Evolutionary conservation across 2,113 vertebrate genomes (phyloP).

Genomic region (Pelusios castaneus): DNA sequence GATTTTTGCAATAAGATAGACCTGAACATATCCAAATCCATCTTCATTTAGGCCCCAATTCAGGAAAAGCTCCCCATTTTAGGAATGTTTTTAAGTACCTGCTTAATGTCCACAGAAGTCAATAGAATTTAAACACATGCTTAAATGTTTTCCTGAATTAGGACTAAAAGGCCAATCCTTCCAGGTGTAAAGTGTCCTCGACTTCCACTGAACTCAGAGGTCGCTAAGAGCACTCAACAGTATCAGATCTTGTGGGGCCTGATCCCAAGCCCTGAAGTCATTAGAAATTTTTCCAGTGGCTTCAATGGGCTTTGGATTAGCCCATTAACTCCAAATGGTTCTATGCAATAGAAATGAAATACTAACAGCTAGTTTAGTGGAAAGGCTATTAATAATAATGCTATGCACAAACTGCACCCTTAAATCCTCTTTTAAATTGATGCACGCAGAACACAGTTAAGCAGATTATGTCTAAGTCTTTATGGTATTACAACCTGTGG

Average conservation of each 20-base stretch:
- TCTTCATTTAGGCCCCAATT: not conserved
- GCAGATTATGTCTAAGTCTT: not conserved
- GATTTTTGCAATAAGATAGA: not conserved
- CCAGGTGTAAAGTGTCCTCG: accelerated
- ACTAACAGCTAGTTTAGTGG: not conserved
- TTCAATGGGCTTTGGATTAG: not conserved
- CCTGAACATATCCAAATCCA: not conserved
- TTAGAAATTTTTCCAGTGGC: not conserved
- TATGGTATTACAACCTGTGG: not conserved
- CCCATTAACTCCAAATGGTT: not conserved
- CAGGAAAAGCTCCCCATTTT: not conserved
- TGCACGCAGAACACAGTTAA: not conserved
- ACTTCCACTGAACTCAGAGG: not conserved
- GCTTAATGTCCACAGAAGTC: not conserved
- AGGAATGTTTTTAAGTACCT: not conserved
- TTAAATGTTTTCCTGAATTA: not conserved
- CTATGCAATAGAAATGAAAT: not conserved
- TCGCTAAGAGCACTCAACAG: accelerated
- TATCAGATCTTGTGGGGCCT: not conserved
- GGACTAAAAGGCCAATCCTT: too few species aligned
- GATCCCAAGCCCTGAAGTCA: not conserved
- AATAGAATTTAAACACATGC: not conserved
- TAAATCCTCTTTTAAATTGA: not conserved
- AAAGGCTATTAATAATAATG: not conserved
- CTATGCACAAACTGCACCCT: not conserved